Percentiles rank a stretch among this genome's conserved stretches.
These are phyloP conservation scores for Hyalella azteca DNA, from an alignment of 2,888 invertebrate species.

Conservation along the genomic window DNA sequence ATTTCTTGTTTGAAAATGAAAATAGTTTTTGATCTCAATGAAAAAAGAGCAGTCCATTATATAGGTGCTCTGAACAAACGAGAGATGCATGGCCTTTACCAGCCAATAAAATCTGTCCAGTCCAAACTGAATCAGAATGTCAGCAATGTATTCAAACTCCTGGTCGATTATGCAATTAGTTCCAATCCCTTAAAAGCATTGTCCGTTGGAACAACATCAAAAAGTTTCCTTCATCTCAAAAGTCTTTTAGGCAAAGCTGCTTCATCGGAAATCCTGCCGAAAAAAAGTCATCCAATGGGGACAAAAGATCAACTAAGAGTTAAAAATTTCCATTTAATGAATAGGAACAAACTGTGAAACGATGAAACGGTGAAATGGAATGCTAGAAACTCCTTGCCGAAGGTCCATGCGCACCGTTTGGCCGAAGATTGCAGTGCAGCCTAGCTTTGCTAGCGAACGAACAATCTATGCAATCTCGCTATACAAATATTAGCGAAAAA, in stretches of 20 bases:
- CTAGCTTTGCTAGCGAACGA: constrained; percentile 2
- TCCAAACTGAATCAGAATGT: neutral
- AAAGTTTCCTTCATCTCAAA: constrained; percentile 26
- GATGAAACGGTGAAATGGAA: neutral
- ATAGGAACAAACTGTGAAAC: constrained; percentile 12
- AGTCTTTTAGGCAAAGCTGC: constrained; percentile 34
- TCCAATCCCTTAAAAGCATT: constrained; percentile 31
- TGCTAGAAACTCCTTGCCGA: no score
- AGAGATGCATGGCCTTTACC: no score
- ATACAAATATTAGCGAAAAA: constrained; percentile 26
- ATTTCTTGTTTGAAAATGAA: no score
- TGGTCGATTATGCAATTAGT: constrained; percentile 36
- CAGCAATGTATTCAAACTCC: constrained; percentile 2
- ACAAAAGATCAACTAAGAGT: constrained; percentile 9
- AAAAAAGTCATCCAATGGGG: constrained; percentile 27
- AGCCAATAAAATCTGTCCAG: neutral
- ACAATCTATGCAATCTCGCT: constrained; percentile 23
- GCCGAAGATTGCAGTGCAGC: neutral
- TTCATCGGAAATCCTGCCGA: constrained; percentile 22
- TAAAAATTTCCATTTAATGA: constrained; percentile 17
- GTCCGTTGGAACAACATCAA: constrained; percentile 30
- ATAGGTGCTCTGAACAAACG: no score
- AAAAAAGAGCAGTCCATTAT: no score
- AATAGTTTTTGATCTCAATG: no score
- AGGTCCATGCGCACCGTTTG: constrained; percentile 9